Evolutionary conservation across 2,888 invertebrate species (phyloP).

Genomic region (Eupithecia dodoneata): DNA sequence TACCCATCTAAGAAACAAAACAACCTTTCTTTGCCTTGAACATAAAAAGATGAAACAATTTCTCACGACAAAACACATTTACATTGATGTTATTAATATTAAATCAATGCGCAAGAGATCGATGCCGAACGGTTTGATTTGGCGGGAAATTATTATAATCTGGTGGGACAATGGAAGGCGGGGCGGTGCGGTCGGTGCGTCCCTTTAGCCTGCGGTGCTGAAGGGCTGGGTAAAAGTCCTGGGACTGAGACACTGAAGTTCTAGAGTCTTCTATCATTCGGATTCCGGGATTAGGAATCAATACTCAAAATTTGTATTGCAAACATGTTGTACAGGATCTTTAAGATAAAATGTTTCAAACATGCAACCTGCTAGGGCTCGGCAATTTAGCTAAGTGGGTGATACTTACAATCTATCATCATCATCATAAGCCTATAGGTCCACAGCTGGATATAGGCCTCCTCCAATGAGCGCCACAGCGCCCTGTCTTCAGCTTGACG

Average conservation of each 20-base stretch:
- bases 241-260: background rate
- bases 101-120: conserved; percentile 62
- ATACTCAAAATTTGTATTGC: too few relatives aligned
- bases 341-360: too few relatives aligned
- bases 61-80: conserved; percentile 52
- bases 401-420: too few relatives aligned
- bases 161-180: conserved; percentile 80
- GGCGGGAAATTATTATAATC: conserved; percentile 80
- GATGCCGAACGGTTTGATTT: conserved; percentile 81
- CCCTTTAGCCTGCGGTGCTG: conserved; percentile 37
- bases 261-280: background rate
- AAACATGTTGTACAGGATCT: too few relatives aligned
- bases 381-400: too few relatives aligned
- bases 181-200: conserved; percentile 51
- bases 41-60: conserved; percentile 14
- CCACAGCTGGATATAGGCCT: too few relatives aligned
- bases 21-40: background rate
- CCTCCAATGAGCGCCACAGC: too few relatives aligned
- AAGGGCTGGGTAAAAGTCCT: conserved; percentile 21
- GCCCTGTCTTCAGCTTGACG: too few relatives aligned
- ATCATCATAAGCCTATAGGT: too few relatives aligned
- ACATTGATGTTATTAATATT: conserved; percentile 78
- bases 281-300: background rate
- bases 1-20: background rate
- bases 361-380: too few relatives aligned